phyloP scores from a whole-genome alignment of 2,888 invertebrate species.

The Bimastos eiseni region DNA sequence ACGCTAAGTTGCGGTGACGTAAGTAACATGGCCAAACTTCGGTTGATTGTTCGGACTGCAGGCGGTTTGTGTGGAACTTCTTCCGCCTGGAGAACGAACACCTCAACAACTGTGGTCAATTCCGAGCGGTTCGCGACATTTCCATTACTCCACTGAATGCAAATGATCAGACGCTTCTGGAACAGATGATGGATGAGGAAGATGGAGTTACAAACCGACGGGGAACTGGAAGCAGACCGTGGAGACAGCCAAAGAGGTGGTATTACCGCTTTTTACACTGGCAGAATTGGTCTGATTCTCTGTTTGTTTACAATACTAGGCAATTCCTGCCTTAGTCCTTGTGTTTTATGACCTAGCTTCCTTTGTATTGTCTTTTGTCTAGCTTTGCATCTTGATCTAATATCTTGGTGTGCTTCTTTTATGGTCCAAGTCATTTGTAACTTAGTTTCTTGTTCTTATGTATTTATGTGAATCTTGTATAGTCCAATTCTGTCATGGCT shows the following conservation, averaged over 20 bases:
- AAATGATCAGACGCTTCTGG: conserved; percentile 77
- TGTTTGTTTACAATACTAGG: too few relatives aligned
- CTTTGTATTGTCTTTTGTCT: too few relatives aligned
- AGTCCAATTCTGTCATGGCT: too few relatives aligned
- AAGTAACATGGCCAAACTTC: too few relatives aligned
- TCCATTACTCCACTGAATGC: conserved; percentile 66
- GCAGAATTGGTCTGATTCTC: too few relatives aligned
- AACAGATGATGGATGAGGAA: conserved; percentile 92
- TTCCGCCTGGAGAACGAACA: conserved; percentile 99
- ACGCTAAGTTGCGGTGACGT: too few relatives aligned
- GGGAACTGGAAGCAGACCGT: background rate
- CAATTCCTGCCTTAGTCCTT: background rate
- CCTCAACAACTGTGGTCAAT: conserved; percentile 95
- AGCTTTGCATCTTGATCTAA: too few relatives aligned
- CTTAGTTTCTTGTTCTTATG: too few relatives aligned
- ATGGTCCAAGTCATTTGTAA: too few relatives aligned
- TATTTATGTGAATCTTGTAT: too few relatives aligned
- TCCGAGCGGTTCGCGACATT: conserved; percentile 95
- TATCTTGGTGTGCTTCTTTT: too few relatives aligned
- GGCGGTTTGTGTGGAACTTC: conserved; percentile 97
- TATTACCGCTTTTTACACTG: background rate
- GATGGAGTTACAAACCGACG: conserved; percentile 78
- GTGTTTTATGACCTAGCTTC: background rate
- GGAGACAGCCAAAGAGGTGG: conserved; percentile 17
- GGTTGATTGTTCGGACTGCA: conserved; percentile 47